phyloP scores from a whole-genome alignment of 2,113 vertebrate genomes.

The Eulacestoma nigropectus region DNA sequence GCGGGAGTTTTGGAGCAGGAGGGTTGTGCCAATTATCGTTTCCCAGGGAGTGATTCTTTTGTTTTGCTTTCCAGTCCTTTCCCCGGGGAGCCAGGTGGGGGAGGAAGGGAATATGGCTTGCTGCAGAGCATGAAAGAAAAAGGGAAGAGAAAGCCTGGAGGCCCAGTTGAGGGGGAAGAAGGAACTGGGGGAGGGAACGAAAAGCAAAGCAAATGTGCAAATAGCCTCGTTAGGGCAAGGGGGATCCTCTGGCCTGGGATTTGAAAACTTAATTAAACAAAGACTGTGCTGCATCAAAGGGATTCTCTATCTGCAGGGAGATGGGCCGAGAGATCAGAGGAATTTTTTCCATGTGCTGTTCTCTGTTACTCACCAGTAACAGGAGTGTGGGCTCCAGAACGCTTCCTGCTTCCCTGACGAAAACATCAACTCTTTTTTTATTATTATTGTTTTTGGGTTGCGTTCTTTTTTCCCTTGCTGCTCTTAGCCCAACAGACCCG shows the following conservation, averaged over 20 bases:
- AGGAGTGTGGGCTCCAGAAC: not conserved
- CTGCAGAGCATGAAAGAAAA: not conserved
- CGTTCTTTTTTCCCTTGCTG: not conserved
- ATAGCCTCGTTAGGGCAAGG: not conserved
- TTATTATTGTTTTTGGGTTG: not conserved
- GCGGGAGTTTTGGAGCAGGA: not conserved
- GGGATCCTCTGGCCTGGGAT: not conserved
- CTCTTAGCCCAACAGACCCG: not conserved
- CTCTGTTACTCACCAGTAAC: not conserved
- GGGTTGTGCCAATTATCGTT: not conserved
- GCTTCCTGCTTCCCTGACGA: not conserved
- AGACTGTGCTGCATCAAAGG: not conserved
- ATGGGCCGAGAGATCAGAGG: not conserved
- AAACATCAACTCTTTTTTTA: not conserved
- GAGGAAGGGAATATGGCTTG: conserved; percentile 20
- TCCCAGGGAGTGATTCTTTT: conserved; percentile 28
- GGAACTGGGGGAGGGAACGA: not conserved
- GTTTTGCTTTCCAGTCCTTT: conserved; percentile 17
- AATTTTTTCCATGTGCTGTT: not conserved
- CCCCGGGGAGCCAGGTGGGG: conserved; percentile 47
- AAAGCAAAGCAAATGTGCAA: not conserved
- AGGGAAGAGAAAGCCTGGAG: conserved; percentile 29
- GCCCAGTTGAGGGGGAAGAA: conserved; percentile 16
- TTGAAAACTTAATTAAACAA: not conserved
- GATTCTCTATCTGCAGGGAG: not conserved